Base-by-base conservation (phyloP, 2,888 invertebrate genomes). In the Pyrrhia umbra region DNA sequence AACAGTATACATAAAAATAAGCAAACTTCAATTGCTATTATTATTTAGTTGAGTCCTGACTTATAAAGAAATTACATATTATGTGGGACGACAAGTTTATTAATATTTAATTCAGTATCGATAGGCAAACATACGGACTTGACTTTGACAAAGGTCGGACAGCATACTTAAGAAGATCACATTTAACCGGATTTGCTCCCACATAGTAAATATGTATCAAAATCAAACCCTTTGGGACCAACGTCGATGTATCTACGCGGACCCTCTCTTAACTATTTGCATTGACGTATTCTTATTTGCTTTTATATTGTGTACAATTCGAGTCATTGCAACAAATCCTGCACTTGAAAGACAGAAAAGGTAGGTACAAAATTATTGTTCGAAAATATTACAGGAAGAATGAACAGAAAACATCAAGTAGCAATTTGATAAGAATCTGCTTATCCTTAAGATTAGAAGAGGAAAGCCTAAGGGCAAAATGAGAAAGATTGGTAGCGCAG, bases 61-160 rank as follows among this genome's bases (percentile, higher is more conserved):
- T 40, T 40, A 1, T 60, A n/a, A 49, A 37, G 40, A 66, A 47
- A 55, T 63, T 13, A 51, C 37, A 25, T 49, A 55, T 13, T 64
- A 46, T 47, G 16, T 34, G n/a, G 34, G 49, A 18, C 40, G 51
- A 57, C 50, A 67, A 61, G 47, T 56, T 67, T 68, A 71, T 66
- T 75, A 77, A 69, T 68, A 75, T 66, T 66, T 75, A 65, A 79
- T 69, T 68, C 57, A 43, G 61, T 75, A 73, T 72, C 52, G 68
- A 73, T 62, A 56, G 43, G 37, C 52, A 47, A 54, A 47, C 59
- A 51, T 59, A 45, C 52, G 54, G 39, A 27, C 20, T 45, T 67
- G 81, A 75, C 81, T 68, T 77, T 80, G 80, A 80, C 73, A 81
- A 66, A 81, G 80, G 80, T 80, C 51, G 52, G 73, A 70, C 79